Evolutionary conservation across 2,113 vertebrate genomes (phyloP).

Genomic region (Epinephelus moara): DNA sequence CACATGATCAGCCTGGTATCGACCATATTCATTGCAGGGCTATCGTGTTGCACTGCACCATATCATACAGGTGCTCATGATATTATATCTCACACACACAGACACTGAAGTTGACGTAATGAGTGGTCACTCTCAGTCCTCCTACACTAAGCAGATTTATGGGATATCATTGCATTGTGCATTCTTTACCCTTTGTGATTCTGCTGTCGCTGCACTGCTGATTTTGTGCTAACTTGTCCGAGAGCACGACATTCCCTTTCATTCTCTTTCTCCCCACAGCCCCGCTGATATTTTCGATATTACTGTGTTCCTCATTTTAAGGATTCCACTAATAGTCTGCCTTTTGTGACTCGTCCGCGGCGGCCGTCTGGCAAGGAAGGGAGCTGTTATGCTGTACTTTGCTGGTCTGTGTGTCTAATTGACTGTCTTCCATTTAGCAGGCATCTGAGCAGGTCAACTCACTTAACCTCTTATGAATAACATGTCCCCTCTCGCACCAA

Average conservation of each 20-base stretch:
- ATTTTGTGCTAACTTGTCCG: neutral
- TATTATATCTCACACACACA: neutral
- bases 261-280: neutral
- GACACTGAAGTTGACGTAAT: neutral
- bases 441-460: slow-evolving; percentile 76
- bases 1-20: neutral
- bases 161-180: neutral
- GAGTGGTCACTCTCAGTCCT: neutral
- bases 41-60: neutral
- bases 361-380: slow-evolving; percentile 32
- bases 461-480: slow-evolving; percentile 81
- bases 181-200: neutral
- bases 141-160: neutral
- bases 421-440: slow-evolving; percentile 72
- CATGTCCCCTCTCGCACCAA: slow-evolving; percentile 64
- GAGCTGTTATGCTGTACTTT: slow-evolving; percentile 48
- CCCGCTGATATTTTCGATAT: neutral
- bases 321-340: slow-evolving; percentile 22
- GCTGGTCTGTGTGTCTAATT: slow-evolving; percentile 63
- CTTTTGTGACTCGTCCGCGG: slow-evolving; percentile 19
- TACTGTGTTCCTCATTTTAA: neutral
- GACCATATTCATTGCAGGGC: neutral
- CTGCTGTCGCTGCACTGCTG: neutral
- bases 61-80: neutral
- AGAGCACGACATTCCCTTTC: neutral